Conservation (phyloP, 2,888 invertebrate genomes). For the Hipparchia semele region DNA sequence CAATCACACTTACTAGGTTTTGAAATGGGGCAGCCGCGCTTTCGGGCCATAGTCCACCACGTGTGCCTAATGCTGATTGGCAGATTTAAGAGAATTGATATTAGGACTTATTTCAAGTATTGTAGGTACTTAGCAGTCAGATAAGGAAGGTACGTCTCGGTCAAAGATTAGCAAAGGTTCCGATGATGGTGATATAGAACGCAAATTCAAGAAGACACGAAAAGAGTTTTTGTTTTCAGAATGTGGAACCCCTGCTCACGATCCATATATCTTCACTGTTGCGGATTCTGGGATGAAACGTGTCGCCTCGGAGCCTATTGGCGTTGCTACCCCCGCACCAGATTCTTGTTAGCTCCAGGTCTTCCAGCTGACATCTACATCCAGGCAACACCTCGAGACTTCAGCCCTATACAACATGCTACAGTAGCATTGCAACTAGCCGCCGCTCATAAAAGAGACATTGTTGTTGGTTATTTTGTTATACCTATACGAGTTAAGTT, state of each 20-base stretch:
- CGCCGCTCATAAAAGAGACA: conserved; percentile 60
- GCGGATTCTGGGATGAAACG: conserved; percentile 59
- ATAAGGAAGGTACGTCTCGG: too few relatives aligned
- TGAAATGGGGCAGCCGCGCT: too few relatives aligned
- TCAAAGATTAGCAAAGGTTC: too few relatives aligned
- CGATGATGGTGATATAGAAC: too few relatives aligned
- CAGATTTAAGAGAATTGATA: too few relatives aligned
- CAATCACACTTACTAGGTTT: too few relatives aligned
- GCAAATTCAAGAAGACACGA: too few relatives aligned
- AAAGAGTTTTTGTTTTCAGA: conserved; percentile 46
- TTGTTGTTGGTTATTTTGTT: conserved; percentile 57
- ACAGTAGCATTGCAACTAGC: conserved; percentile 57
- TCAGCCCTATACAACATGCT: conserved; percentile 49
- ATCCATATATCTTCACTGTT: conserved; percentile 58
- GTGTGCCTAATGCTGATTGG: too few relatives aligned
- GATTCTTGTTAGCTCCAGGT: conserved; percentile 62
- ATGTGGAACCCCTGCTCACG: conserved; percentile 56
- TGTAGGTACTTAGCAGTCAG: too few relatives aligned
- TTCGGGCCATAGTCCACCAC: too few relatives aligned
- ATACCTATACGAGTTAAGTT: conserved; percentile 61
- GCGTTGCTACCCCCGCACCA: conserved; percentile 59
- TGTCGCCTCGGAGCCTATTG: conserved; percentile 61
- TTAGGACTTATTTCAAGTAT: too few relatives aligned
- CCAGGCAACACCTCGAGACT: conserved; percentile 53
- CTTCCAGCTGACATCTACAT: conserved; percentile 52